Base-by-base conservation (phyloP, 2,113 vertebrate genomes). In the Dermatemys mawii region DNA sequence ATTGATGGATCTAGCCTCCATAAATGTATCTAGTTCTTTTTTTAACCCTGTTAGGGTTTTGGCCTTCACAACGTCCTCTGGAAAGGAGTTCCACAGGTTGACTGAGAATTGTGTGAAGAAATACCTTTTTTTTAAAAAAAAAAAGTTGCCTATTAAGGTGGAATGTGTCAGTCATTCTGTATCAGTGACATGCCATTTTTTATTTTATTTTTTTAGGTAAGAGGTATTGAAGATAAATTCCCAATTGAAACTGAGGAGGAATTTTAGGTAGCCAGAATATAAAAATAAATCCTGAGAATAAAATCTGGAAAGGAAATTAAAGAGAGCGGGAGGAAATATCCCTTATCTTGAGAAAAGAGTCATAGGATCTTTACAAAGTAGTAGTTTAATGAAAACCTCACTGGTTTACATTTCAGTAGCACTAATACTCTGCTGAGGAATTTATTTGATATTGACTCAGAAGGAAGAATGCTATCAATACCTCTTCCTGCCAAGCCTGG, bases 361-460 rank as follows among this genome's bases (percentile, higher is more conserved):
- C 17, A 60, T 0, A 12, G 5, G 6, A 35, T 51, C 73, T 9
- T 11, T 75, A 84, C 16, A 35, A 54, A 85, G 70, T 0, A 29
- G 49, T 81, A n/a, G n/a, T n/a, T n/a, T n/a, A n/a, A n/a, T n/a
- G n/a, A n/a, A n/a, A n/a, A n/a, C 24, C 35, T 55, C 32, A 67
- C 32, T 67, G 32, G 32, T 17, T 91, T 67, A 24, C 5, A 2
- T 79, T 67, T 29, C 76, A 6, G 21, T 3, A 51, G 2, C 11
- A 49, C 11, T 81, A 60, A 1, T 6, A 4, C 0, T 4, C 1
- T 49, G 14, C 13, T 14, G 11, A 11, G 11, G 24, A 1, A 51
- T 24, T 67, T 17, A 1, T 4, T 89, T 27, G 44, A 24, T 11
- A 81, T 2, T 2, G 24, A 41, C 9, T 49, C 1, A 2, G 8